Evolutionary conservation across 2,797 vertebrate genomes (phyloP).

Genomic region (Spea hammondii): DNA sequence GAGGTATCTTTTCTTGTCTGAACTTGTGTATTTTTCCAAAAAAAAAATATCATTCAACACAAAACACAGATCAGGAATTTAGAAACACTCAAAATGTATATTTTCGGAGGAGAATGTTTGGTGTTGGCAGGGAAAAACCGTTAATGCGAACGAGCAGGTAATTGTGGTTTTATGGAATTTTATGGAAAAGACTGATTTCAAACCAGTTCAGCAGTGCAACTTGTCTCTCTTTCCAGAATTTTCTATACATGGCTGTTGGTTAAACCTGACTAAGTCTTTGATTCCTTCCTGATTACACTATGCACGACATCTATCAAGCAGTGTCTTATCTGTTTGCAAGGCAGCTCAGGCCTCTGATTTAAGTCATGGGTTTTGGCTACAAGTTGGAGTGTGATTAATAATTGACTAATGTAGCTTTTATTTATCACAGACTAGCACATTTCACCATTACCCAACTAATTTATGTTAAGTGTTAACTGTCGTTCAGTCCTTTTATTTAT

Average conservation of each 20-base stretch:
- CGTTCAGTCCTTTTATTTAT: conserved; percentile 67
- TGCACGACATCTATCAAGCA: conserved; percentile 74
- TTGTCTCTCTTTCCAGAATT: conserved; percentile 69
- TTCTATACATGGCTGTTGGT: conserved; percentile 64
- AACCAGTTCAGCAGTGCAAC: conserved; percentile 60
- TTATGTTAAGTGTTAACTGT: conserved; percentile 81
- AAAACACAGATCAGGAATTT: no score
- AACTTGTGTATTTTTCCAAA: no score
- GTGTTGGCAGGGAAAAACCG: no score
- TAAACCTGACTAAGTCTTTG: conserved; percentile 68
- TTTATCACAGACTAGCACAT: conserved; percentile 80
- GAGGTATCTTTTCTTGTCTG: no score
- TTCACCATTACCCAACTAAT: conserved; percentile 77
- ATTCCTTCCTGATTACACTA: conserved; percentile 72
- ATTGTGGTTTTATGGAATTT: not conserved
- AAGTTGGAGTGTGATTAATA: conserved; percentile 84
- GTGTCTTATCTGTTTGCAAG: conserved; percentile 79
- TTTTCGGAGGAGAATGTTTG: no score
- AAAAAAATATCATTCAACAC: no score
- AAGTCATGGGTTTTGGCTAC: conserved; percentile 79
- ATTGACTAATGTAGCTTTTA: conserved; percentile 83
- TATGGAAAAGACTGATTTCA: conserved; percentile 62
- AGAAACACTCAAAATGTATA: no score
- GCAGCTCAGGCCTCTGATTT: conserved; percentile 78
- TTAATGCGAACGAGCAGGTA: no score